Evolutionary conservation across 2,888 invertebrate genomes (phyloP), one percentile per base, ranked within the genome.

Genomic region (Euspilapteryx auroguttella): DNA sequence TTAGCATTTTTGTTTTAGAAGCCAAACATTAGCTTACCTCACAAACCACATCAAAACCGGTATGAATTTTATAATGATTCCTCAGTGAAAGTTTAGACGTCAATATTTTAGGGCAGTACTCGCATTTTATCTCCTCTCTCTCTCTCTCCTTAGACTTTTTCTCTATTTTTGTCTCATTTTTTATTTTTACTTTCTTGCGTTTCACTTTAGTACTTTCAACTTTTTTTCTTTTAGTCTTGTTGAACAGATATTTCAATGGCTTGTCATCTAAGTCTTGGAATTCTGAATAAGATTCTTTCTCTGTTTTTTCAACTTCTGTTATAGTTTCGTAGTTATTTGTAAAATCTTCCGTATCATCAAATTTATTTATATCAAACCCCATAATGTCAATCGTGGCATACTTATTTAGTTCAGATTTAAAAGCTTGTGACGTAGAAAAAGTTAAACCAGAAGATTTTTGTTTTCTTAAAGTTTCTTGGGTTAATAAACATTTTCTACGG

Each of bases 1-100:
- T 2, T 14, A 17, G 12, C n/a, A 21, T 3, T 23, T 24, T 29
- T 23, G 11, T 22, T 22, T 11, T n/a, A 28, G 15, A 20, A 13
- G 6, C 10, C 22, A 15, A 30, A 28, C 21, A 28, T 12, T 12
- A 12, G 31, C 39, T 37, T 32, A 53, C 57, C 48, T 57, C 56
- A 33, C 57, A 57, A 3, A 57, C 55, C 3, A 71, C 56, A 44
- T 71, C 66, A 37, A 71, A 69, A 0, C 71, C 71, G 0, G 66
- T 68, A 31, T 73, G 71, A 31, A 71, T 73, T 31, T 73, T 73
- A 28, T 65, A 58, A 55, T 73, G 73, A 34, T 69, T 71, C 4
- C 68, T 37, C 23, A 71, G 33, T 0, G 71, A 71, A 24, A 65
- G 32, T 31, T 59, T 65, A 0, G 69, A 71, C 0, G 68, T 63